Conservation (phyloP, 2,888 invertebrate species). For the Philereme vetulata region DNA sequence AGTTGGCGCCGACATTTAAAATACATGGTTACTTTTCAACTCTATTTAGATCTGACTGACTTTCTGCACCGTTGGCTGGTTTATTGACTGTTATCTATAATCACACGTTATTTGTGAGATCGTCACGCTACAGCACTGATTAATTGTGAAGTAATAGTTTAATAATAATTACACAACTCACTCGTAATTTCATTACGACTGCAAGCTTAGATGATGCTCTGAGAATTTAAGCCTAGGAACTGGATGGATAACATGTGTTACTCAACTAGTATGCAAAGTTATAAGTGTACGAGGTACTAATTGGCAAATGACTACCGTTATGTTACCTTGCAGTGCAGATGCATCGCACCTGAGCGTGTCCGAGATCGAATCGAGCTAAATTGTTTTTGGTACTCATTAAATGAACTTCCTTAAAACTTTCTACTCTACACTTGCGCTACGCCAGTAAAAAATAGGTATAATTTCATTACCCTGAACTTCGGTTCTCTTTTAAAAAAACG, state of each 20-base stretch:
- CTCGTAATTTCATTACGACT: constrained; percentile 31
- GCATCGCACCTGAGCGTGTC: constrained; percentile 46
- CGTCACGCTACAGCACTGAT: constrained; percentile 20
- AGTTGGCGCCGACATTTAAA: constrained; percentile 9
- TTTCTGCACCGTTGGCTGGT: constrained; percentile 13
- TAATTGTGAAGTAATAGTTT: constrained; percentile 22
- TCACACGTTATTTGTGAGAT: constrained; percentile 18
- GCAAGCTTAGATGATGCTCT: constrained; percentile 34
- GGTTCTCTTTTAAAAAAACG: constrained; percentile 9
- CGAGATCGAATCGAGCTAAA: constrained; percentile 44
- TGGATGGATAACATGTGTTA: constrained; percentile 32
- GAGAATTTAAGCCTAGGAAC: constrained; percentile 31
- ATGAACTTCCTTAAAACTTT: constrained; percentile 45
- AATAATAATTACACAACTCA: constrained; percentile 10
- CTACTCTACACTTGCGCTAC: constrained; percentile 35
- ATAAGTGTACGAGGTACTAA: constrained; percentile 44
- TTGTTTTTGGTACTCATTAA: constrained; percentile 51
- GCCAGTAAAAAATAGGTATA: constrained; percentile 25
- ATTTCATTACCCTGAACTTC: constrained; percentile 20
- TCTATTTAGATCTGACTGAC: constrained; percentile 11
- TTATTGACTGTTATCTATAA: constrained; percentile 19
- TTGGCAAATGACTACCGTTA: constrained; percentile 55
- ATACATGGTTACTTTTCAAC: constrained; percentile 11
- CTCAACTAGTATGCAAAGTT: constrained; percentile 35
- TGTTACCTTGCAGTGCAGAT: constrained; percentile 33